Conservation (phyloP, 2,797 vertebrate species). For the Poeciliopsis gracilis region DNA sequence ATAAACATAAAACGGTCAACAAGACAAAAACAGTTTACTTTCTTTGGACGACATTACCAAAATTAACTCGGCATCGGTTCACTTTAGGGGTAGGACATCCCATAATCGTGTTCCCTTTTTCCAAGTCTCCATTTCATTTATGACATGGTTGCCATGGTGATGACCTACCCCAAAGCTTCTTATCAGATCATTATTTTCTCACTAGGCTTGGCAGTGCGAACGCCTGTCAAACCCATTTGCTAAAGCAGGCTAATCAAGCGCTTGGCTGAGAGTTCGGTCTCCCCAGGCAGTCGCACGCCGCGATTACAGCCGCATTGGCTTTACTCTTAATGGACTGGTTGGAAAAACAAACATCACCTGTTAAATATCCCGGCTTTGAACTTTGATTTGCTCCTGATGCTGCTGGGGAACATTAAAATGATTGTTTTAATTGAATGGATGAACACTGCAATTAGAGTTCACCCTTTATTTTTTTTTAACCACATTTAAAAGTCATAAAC, state of each 20-base stretch:
- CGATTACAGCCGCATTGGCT: slow-evolving; percentile 35
- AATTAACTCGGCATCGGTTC: slow-evolving; percentile 29
- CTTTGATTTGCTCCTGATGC: slow-evolving; percentile 6
- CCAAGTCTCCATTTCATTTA: slow-evolving; percentile 17
- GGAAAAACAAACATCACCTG: slow-evolving; percentile 40
- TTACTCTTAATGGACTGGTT: slow-evolving; percentile 40
- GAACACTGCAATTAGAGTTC: not conserved
- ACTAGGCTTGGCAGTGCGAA: slow-evolving; percentile 18
- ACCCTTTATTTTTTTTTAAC: not conserved
- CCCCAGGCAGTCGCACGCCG: slow-evolving; percentile 9
- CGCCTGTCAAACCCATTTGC: slow-evolving; percentile 27
- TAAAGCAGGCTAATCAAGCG: slow-evolving; percentile 51
- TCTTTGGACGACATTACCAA: slow-evolving; percentile 17
- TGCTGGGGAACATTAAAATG: not conserved
- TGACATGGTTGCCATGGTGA: slow-evolving; percentile 51
- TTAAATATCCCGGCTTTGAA: slow-evolving; percentile 18
- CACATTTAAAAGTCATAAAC: not conserved
- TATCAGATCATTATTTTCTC: slow-evolving; percentile 59
- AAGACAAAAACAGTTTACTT: not conserved
- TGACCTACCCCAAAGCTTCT: slow-evolving; percentile 33
- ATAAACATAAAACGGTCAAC: fast-evolving
- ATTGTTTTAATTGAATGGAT: not conserved
- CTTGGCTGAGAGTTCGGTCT: slow-evolving; percentile 38
- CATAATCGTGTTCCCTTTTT: slow-evolving; percentile 28
- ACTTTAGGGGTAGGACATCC: slow-evolving; percentile 32